phyloP scores from a whole-genome alignment of 2,888 invertebrate genomes.

The Drosophila antonietae region DNA sequence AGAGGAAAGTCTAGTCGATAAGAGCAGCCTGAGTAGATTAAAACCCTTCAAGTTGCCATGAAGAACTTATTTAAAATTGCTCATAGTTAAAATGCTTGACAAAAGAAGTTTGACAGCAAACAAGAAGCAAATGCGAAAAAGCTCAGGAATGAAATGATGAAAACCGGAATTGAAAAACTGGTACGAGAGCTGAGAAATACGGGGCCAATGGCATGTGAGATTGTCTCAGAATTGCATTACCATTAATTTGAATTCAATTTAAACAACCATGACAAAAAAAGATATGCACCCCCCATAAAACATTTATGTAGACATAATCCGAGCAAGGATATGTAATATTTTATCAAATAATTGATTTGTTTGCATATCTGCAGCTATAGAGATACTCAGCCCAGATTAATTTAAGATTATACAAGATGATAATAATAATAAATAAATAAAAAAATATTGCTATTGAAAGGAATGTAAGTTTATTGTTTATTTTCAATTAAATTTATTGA shows the following conservation, averaged over 20 bases:
- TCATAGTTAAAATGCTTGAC: constrained; percentile 59
- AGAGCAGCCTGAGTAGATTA: constrained; percentile 15
- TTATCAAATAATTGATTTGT: too few relatives aligned
- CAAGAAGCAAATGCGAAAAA: constrained; percentile 15
- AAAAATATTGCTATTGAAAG: too few relatives aligned
- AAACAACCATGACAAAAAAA: too few relatives aligned
- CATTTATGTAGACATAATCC: neutral
- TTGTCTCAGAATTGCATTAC: constrained; percentile 16
- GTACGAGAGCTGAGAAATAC: neutral
- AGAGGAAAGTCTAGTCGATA: neutral
- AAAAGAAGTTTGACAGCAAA: constrained; percentile 52
- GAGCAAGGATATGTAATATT: neutral
- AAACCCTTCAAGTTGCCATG: constrained; percentile 36
- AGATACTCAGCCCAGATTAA: too few relatives aligned
- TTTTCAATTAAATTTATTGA: too few relatives aligned
- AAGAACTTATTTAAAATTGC: constrained; percentile 67
- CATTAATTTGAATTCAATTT: constrained; percentile 20
- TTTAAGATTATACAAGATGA: too few relatives aligned
- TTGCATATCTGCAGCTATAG: too few relatives aligned
- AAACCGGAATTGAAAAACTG: too few relatives aligned
- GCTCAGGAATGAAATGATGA: neutral
- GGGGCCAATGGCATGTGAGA: constrained; percentile 3
- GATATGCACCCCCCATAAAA: too few relatives aligned
- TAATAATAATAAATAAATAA: too few relatives aligned
- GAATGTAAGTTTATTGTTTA: too few relatives aligned